Percentiles rank a stretch among this genome's conserved stretches.
Conservation (phyloP, 1,140 invertebrate species). For the Pararge aegeria region DNA sequence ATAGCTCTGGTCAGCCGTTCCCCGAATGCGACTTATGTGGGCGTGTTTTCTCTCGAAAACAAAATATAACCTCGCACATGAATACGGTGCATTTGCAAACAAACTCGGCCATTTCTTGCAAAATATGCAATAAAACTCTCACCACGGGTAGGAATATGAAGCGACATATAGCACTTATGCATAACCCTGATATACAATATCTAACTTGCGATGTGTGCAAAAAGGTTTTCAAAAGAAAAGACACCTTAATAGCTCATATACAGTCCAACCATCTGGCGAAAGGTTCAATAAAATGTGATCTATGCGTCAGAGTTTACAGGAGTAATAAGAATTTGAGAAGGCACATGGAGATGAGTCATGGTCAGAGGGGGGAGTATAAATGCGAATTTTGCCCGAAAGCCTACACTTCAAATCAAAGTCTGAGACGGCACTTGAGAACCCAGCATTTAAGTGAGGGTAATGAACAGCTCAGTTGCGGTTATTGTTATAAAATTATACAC, state of each 20-base stretch:
- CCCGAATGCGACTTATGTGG: constrained; percentile 68
- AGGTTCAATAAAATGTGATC: constrained; percentile 37
- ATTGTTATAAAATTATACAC: constrained; percentile 33
- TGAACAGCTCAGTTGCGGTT: constrained; percentile 32
- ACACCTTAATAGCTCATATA: constrained; percentile 48
- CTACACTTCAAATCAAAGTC: constrained; percentile 57
- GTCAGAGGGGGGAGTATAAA: constrained; percentile 42
- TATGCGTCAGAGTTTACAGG: constrained; percentile 51
- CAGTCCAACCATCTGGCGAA: constrained; percentile 18
- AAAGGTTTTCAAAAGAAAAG: constrained; percentile 48
- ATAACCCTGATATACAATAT: constrained; percentile 45
- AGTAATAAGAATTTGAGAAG: constrained; percentile 51
- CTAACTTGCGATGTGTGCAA: constrained; percentile 51
- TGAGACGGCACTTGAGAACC: constrained; percentile 41
- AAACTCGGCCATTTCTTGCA: constrained; percentile 38
- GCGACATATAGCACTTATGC: constrained; percentile 45
- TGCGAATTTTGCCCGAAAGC: constrained; percentile 57
- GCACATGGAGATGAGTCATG: constrained; percentile 52
- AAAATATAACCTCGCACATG: constrained; percentile 62
- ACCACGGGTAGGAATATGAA: constrained; percentile 55
- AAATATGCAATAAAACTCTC: constrained; percentile 49
- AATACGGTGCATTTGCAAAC: constrained; percentile 53
- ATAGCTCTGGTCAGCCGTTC: constrained; percentile 41
- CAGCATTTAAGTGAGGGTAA: constrained; percentile 31
- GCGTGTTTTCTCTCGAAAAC: constrained; percentile 56